phyloP scores from a whole-genome alignment of 2,113 vertebrate species.

The Cathartes aura region DNA sequence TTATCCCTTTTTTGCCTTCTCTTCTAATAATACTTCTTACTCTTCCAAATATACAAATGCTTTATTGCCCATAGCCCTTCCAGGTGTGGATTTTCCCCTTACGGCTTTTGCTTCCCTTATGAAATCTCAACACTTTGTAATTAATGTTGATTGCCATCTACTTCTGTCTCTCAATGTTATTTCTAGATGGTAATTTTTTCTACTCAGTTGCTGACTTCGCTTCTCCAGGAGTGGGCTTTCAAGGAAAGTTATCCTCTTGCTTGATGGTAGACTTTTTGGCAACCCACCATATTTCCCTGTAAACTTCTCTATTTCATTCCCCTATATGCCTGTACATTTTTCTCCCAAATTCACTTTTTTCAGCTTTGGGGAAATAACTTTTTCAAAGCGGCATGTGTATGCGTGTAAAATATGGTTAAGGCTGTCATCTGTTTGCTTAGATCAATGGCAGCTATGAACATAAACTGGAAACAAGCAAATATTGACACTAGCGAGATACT shows the following conservation, averaged over 20 bases:
- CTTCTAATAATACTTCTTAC: not conserved
- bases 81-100: not conserved
- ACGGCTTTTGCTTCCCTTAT: not conserved
- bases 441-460: not conserved
- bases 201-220: not conserved
- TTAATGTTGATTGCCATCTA: not conserved
- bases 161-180: not conserved
- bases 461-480: not conserved
- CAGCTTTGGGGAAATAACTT: not conserved
- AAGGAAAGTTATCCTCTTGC: not conserved
- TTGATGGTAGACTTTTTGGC: not conserved
- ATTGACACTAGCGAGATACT: not conserved
- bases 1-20: not conserved
- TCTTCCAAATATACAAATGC: not conserved
- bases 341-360: not conserved
- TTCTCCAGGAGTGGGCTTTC: not conserved
- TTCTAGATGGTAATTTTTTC: not conserved
- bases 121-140: not conserved
- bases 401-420: not conserved
- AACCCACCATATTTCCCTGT: not conserved
- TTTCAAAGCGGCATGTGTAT: fast-evolving
- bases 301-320: not conserved
- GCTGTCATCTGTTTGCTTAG: not conserved
- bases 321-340: not conserved
- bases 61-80: not conserved